Evolutionary conservation across 2,797 vertebrate genomes (phyloP).

Genomic region (Acrocephalus scirpaceus): DNA sequence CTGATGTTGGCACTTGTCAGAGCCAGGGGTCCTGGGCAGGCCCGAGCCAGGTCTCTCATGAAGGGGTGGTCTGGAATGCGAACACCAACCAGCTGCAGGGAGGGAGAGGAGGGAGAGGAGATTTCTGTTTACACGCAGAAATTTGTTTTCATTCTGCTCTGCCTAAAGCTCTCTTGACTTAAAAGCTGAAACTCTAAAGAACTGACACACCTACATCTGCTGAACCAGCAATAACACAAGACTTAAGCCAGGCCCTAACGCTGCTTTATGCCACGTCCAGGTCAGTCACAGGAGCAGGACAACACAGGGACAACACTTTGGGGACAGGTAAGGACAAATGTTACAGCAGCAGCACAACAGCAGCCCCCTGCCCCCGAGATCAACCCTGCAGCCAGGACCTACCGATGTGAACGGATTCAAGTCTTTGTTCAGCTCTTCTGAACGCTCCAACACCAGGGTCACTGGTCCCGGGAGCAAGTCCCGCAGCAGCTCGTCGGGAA

Average conservation of each 20-base stretch:
- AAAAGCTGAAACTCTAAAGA: neutral
- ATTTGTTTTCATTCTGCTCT: rapidly evolving
- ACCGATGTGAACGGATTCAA: slow-evolving; percentile 94
- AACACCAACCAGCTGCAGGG: slow-evolving; percentile 88
- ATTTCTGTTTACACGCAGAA: neutral
- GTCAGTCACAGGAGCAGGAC: rapidly evolving
- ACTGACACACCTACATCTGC: rapidly evolving
- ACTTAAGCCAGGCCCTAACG: rapidly evolving
- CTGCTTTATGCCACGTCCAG: rapidly evolving
- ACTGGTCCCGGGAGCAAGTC: slow-evolving; percentile 94
- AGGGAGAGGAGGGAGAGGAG: neutral
- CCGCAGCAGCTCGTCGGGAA: slow-evolving; percentile 78
- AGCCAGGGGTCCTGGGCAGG: slow-evolving; percentile 87
- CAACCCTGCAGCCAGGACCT: neutral
- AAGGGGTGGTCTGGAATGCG: slow-evolving; percentile 91
- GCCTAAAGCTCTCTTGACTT: neutral
- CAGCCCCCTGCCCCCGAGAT: rapidly evolving
- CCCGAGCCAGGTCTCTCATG: slow-evolving; percentile 85
- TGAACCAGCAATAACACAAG: rapidly evolving
- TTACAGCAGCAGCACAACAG: neutral
- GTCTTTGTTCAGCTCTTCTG: slow-evolving; percentile 84
- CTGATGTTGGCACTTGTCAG: slow-evolving; percentile 95
- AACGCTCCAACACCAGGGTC: slow-evolving; percentile 90
- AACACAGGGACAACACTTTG: rapidly evolving
- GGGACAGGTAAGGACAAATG: rapidly evolving